Conservation (phyloP, 2,797 vertebrate species). For the Epinephelus awoara region DNA sequence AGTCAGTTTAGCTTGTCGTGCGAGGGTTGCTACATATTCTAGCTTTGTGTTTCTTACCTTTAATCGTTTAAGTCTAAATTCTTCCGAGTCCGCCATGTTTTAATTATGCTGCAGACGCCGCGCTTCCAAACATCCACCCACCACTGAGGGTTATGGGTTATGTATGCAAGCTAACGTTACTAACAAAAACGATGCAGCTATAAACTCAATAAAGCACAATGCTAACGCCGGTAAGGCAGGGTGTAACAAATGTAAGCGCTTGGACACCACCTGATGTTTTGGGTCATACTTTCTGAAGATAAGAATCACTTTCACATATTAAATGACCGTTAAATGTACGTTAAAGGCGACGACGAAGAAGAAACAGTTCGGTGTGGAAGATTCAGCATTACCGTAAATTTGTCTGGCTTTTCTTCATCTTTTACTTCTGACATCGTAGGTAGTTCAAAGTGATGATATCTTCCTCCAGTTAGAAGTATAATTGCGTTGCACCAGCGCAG, state of each 20-base stretch:
- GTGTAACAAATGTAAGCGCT: background rate
- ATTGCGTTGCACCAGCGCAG: background rate
- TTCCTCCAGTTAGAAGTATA: background rate
- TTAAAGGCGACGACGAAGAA: background rate
- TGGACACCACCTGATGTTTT: background rate
- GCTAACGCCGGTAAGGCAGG: background rate
- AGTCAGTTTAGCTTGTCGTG: accelerated
- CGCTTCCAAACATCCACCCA: conserved; percentile 60
- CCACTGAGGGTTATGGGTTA: conserved; percentile 37
- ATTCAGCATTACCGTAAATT: conserved; percentile 29
- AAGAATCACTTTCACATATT: background rate
- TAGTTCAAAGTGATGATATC: background rate
- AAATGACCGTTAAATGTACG: background rate
- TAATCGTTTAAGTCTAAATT: conserved; percentile 75
- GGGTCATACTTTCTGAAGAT: background rate
- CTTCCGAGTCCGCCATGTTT: conserved; percentile 85
- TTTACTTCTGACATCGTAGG: background rate
- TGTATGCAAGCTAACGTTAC: conserved; percentile 19
- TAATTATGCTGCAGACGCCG: conserved; percentile 76
- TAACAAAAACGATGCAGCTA: background rate
- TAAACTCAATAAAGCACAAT: background rate
- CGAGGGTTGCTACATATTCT: accelerated
- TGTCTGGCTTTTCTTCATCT: background rate
- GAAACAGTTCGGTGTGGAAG: background rate
- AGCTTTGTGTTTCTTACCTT: conserved; percentile 64